Conservation (phyloP, 2,113 vertebrate genomes). For the Megalops atlanticus region DNA sequence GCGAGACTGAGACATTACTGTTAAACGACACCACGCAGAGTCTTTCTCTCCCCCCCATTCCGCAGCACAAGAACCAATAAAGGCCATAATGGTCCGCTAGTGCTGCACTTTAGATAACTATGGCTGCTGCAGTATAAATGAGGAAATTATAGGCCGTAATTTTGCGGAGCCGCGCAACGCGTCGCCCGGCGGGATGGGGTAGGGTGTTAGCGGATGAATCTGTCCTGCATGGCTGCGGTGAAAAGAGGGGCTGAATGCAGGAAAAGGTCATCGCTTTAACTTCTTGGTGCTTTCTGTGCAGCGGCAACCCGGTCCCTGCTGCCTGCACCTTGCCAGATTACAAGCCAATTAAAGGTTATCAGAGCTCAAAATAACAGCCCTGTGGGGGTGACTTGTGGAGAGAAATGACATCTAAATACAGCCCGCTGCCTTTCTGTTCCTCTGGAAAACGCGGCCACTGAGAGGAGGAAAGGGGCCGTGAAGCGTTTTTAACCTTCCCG, state of each 20-base stretch:
- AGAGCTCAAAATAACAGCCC: constrained; percentile 55
- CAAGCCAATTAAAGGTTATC: constrained; percentile 66
- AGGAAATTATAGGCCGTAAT: neutral
- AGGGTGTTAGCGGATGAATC: constrained; percentile 17
- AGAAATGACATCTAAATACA: constrained; percentile 53
- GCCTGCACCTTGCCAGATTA: constrained; percentile 47
- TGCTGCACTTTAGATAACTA: neutral
- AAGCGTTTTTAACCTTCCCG: constrained; percentile 10
- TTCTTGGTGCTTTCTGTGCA: constrained; percentile 44
- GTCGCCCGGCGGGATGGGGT: neutral
- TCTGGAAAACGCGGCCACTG: constrained; percentile 10
- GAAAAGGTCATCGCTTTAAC: constrained; percentile 57
- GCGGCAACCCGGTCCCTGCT: constrained; percentile 23
- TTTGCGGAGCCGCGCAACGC: neutral
- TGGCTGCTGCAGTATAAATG: neutral
- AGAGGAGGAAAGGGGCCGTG: neutral
- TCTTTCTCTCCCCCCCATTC: neutral
- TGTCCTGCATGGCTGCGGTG: neutral
- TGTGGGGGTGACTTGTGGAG: constrained; percentile 34
- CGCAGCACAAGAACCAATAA: neutral
- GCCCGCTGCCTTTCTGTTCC: constrained; percentile 28
- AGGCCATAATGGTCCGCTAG: neutral
- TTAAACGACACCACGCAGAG: neutral
- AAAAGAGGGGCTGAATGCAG: constrained; percentile 35
- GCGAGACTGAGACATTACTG: neutral